These are phyloP conservation scores for Mus caroli DNA, from an alignment of 2,797 vertebrate species.

Conservation along the genomic window DNA sequence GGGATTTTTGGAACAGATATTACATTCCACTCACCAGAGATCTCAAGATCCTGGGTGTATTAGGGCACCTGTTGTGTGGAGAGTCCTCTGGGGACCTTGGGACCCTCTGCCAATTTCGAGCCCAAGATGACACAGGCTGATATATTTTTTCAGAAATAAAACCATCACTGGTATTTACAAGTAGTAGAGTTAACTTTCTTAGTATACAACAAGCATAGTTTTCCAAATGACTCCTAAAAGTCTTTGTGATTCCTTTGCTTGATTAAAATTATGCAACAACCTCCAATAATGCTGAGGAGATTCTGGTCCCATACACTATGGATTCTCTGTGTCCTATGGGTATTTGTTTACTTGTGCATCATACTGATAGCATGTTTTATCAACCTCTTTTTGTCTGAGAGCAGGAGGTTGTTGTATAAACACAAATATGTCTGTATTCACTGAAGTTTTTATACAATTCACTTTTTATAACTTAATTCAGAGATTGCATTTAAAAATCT, in stretches of 20 bases:
- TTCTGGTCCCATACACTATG: not conserved
- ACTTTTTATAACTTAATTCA: slow-evolving; percentile 54
- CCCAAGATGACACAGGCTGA: too few relatives aligned
- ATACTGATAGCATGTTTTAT: slow-evolving; percentile 6
- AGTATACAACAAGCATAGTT: slow-evolving; percentile 31
- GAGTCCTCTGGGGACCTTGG: too few relatives aligned
- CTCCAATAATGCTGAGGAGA: not conserved
- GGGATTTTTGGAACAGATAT: too few relatives aligned
- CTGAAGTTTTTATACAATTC: not conserved
- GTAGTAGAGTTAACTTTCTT: not conserved
- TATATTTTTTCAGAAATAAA: not conserved
- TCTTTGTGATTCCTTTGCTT: slow-evolving; percentile 28
- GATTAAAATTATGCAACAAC: not conserved
- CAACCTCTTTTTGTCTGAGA: slow-evolving; percentile 48
- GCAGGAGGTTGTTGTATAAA: slow-evolving; percentile 17
- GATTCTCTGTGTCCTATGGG: not conserved
- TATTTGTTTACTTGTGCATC: not conserved
- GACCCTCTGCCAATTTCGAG: too few relatives aligned
- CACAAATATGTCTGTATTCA: not conserved
- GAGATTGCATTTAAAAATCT: slow-evolving; percentile 45
- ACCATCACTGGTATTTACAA: not conserved
- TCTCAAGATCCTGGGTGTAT: too few relatives aligned
- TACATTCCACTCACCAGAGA: too few relatives aligned
- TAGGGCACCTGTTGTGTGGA: too few relatives aligned
- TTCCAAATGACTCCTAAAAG: slow-evolving; percentile 8